These are phyloP conservation scores for Polydrusus cervinus DNA, from an alignment of 2,888 invertebrate genomes.

Conservation along the genomic window DNA sequence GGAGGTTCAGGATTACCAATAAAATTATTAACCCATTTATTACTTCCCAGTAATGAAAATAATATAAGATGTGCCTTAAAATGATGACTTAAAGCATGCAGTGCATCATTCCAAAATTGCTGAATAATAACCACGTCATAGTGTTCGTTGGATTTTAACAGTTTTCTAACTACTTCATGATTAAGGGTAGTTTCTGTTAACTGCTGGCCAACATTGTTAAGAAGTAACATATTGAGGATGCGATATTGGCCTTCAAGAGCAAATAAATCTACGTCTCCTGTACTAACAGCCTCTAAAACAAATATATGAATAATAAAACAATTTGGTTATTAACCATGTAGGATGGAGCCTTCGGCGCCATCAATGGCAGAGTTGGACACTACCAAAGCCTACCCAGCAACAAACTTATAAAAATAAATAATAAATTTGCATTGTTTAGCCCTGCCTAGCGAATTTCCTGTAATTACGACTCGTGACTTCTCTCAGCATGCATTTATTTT, in stretches of 20 bases:
- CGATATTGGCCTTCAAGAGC: neutral
- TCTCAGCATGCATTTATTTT: too few species aligned
- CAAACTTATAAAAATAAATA: too few species aligned
- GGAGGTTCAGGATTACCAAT: constrained; percentile 72
- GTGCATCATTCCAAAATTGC: constrained; percentile 72
- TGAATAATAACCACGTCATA: constrained; percentile 71
- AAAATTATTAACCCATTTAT: constrained; percentile 70
- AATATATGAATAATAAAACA: neutral
- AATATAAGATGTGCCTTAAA: constrained; percentile 68
- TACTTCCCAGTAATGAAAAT: constrained; percentile 70
- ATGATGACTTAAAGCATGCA: constrained; percentile 68
- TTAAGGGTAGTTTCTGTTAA: constrained; percentile 56
- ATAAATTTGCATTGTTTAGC: too few species aligned
- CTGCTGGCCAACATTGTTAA: constrained; percentile 48
- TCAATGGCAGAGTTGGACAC: too few species aligned
- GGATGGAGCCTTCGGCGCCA: too few species aligned
- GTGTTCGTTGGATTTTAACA: constrained; percentile 64
- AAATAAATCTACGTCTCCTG: neutral
- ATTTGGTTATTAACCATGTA: too few species aligned
- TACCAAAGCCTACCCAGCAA: too few species aligned
- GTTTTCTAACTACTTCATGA: constrained; percentile 60
- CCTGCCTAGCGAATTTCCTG: too few species aligned
- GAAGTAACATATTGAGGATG: constrained; percentile 18
- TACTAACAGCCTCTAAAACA: constrained; percentile 4
- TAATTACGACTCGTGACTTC: too few species aligned